These are phyloP conservation scores for Euthynnus affinis DNA, from an alignment of 2,797 vertebrate genomes.

Conservation along the genomic window DNA sequence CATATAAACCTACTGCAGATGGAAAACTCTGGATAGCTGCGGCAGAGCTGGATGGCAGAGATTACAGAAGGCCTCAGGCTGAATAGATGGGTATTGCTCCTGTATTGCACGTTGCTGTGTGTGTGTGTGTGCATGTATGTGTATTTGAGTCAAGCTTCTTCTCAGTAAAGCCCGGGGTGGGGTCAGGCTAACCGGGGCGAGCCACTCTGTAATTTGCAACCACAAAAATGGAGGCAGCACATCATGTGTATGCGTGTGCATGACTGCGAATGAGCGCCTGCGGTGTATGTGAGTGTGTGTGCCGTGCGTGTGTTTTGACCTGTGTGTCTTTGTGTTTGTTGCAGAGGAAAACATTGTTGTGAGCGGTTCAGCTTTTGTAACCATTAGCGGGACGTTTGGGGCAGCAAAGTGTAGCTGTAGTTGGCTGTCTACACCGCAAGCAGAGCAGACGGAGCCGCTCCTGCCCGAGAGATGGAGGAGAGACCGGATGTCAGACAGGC, in stretches of 20 bases:
- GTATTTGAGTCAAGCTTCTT: slow-evolving; percentile 7
- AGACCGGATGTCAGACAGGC: not conserved
- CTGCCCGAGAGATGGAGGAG: not conserved
- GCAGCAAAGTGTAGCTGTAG: no score
- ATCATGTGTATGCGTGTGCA: slow-evolving; percentile 7
- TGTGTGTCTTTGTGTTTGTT: slow-evolving; percentile 11
- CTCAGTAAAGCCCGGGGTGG: slow-evolving; percentile 43
- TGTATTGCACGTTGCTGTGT: slow-evolving; percentile 35
- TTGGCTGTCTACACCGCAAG: not conserved
- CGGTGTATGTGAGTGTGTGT: not conserved
- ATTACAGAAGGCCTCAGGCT: slow-evolving; percentile 49
- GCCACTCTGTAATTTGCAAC: slow-evolving; percentile 63
- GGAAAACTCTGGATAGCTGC: slow-evolving; percentile 36
- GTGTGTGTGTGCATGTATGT: slow-evolving; percentile 21
- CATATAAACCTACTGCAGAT: slow-evolving; percentile 40
- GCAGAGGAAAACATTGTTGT: not conserved
- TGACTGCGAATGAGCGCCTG: slow-evolving; percentile 16
- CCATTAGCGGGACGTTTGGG: not conserved
- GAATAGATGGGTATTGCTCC: slow-evolving; percentile 40
- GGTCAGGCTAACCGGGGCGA: slow-evolving; percentile 38
- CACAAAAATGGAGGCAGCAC: slow-evolving; percentile 26
- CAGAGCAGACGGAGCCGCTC: slow-evolving; percentile 3
- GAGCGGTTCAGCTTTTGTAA: not conserved
- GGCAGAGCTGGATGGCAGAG: slow-evolving; percentile 42
- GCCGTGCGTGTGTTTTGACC: not conserved